Percentiles rank a stretch among this genome's conserved stretches.
These are phyloP conservation scores for Cebus imitator DNA, from an alignment of 2,113 vertebrate species.

Conservation along the genomic window DNA sequence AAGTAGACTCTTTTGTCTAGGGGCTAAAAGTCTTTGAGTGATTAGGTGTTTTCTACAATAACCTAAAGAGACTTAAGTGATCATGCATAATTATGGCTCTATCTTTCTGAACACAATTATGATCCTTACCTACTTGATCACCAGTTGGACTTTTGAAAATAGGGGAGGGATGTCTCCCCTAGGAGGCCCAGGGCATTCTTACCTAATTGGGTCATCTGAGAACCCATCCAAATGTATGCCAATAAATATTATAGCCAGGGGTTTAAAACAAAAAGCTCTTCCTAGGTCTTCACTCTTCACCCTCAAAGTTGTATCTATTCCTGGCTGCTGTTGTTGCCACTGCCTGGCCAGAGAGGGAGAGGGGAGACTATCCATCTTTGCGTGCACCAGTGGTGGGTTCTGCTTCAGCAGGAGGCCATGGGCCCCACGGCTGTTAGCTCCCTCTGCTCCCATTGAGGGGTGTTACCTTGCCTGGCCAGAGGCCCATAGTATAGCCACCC, in stretches of 20 bases:
- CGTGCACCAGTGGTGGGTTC: too few relatives aligned
- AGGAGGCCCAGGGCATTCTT: neutral
- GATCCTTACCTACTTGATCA: neutral
- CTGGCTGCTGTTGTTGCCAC: too few relatives aligned
- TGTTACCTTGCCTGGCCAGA: too few relatives aligned
- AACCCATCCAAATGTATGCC: neutral
- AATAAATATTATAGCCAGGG: neutral
- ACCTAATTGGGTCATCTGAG: neutral
- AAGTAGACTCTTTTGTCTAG: neutral
- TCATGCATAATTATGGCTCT: neutral
- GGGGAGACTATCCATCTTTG: too few relatives aligned
- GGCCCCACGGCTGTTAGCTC: too few relatives aligned
- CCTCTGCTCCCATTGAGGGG: too few relatives aligned
- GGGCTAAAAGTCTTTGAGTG: neutral
- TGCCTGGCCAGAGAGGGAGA: too few relatives aligned
- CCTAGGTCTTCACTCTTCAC: neutral
- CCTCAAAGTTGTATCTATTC: neutral
- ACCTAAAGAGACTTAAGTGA: neutral
- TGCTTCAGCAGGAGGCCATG: too few relatives aligned
- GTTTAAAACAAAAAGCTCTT: neutral
- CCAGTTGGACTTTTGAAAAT: neutral
- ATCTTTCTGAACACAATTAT: neutral
- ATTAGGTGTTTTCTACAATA: neutral
- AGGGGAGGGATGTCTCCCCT: neutral
- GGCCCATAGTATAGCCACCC: too few relatives aligned